These are phyloP conservation scores for Cotesia congregata DNA, from an alignment of 2,888 invertebrate species.

Conservation along the genomic window DNA sequence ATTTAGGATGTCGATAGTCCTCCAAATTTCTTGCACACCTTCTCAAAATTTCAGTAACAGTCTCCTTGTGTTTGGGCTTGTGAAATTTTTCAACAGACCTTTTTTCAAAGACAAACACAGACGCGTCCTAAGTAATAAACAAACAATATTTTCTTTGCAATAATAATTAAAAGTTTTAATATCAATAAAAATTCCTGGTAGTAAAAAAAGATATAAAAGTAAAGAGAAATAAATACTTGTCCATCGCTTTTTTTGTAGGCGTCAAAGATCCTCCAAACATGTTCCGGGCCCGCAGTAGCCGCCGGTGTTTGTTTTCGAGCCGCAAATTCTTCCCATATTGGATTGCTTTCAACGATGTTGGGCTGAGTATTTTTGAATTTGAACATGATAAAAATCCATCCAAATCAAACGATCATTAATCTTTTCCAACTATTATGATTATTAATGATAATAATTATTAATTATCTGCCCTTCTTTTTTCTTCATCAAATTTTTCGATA, in stretches of 20 bases:
- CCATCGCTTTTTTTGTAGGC: conserved; percentile 90
- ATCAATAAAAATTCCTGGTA: background rate
- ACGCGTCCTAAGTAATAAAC: conserved; percentile 78
- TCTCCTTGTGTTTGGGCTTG: conserved; percentile 92
- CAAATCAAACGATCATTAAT: conserved; percentile 43
- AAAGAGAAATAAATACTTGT: conserved; percentile 76
- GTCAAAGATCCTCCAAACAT: conserved; percentile 93
- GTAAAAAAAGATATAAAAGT: background rate
- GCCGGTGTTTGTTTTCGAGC: conserved; percentile 88
- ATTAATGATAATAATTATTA: background rate
- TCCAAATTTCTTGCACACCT: conserved; percentile 85
- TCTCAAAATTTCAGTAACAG: conserved; percentile 89
- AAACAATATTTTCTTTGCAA: background rate
- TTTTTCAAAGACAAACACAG: conserved; percentile 95
- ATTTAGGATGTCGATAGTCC: conserved; percentile 87
- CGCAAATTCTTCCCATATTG: conserved; percentile 89
- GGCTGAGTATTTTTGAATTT: conserved; percentile 77
- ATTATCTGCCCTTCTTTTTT: background rate
- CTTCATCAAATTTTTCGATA: conserved; percentile 2
- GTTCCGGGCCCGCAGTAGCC: conserved; percentile 86
- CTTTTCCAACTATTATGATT: conserved; percentile 14
- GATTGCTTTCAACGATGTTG: conserved; percentile 79
- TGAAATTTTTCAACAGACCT: conserved; percentile 91
- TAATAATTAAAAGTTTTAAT: background rate
- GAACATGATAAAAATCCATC: conserved; percentile 73